Conservation (phyloP, 2,797 vertebrate genomes). For the Hoplostethus mediterraneus region DNA sequence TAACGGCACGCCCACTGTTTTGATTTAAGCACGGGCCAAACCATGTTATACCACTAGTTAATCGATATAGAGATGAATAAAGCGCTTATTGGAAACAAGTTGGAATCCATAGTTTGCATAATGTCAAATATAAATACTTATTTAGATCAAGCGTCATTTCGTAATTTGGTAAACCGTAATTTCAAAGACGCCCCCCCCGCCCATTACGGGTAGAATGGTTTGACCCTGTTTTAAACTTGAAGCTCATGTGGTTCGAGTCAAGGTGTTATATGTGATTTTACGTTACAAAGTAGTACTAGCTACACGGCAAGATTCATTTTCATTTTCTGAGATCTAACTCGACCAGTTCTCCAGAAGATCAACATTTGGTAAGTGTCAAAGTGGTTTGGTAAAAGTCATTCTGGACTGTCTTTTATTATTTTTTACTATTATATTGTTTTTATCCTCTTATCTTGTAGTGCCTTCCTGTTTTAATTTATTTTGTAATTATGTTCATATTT, state of each 20-base stretch:
- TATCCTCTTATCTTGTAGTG: too few species aligned
- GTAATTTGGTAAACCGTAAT: neutral
- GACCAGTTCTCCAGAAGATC: neutral
- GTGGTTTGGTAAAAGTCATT: neutral
- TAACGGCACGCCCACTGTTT: conserved; percentile 60
- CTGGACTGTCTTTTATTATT: too few species aligned
- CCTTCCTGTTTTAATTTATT: too few species aligned
- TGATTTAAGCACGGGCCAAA: conserved; percentile 65
- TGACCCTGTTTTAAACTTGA: conserved; percentile 28
- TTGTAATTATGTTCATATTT: too few species aligned
- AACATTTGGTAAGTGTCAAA: conserved; percentile 8
- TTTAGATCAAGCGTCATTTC: neutral
- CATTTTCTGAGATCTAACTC: neutral
- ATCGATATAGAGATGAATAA: too few species aligned
- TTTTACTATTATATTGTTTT: too few species aligned
- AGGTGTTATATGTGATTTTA: too few species aligned
- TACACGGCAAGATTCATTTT: neutral
- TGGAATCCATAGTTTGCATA: neutral
- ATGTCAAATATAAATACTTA: neutral
- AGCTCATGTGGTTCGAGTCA: neutral
- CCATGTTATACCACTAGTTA: conserved; percentile 17
- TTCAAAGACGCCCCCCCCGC: neutral
- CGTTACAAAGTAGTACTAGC: too few species aligned
- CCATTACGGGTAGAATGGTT: conserved; percentile 7
- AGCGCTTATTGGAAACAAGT: too few species aligned